Evolutionary conservation across 2,888 invertebrate genomes (phyloP), one percentile per base, ranked within the genome.

Genomic region (Scaptomyza tumidula): DNA sequence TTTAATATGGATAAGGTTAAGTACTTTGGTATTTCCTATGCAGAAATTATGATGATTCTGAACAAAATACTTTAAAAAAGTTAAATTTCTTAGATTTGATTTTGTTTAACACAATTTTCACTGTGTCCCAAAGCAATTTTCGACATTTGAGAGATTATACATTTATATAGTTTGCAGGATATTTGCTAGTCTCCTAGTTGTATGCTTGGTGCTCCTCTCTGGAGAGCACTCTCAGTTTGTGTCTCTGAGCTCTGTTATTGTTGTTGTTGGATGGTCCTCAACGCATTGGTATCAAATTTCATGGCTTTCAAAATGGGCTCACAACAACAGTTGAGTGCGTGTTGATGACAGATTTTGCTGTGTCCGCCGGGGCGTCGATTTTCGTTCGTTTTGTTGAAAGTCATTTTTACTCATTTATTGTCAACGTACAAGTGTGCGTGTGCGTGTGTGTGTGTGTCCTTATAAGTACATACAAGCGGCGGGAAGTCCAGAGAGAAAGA

Each of bases 331-430:
- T 41, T 41, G 80, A 80, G 78, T 79, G 78, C 78, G 80, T 86
- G 85, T 78, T 83, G 88, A 88, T 86, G 85, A 86, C 85, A 86
- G 85, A 88, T 86, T 86, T 83, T 77, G 19, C 19, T 19, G 65
- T 57, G 68, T 72, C 72, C 72, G 63, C 55, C 67, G 43, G 43
- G 46, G 46, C 63, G 76, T 81, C 86, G 75, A 80, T 85, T 83
- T 85, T 87, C 83, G 76, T 85, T 87, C 83, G 76, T 83, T 83
- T 86, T 74, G 88, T 86, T 88, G 81, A 84, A 81, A 88, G 86
- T 86, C 84, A 86, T 84, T 86, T 86, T 88, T 86, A 86, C 86
- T 88, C 88, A 86, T 88, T 86, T 86, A 86, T 83, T 88, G 85
- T 86, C 88, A 76, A 74, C 87, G 83, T 76, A 56, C 63, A 55